phyloP scores from a whole-genome alignment of 2,888 invertebrate genomes.

The Drosophila testacea region DNA sequence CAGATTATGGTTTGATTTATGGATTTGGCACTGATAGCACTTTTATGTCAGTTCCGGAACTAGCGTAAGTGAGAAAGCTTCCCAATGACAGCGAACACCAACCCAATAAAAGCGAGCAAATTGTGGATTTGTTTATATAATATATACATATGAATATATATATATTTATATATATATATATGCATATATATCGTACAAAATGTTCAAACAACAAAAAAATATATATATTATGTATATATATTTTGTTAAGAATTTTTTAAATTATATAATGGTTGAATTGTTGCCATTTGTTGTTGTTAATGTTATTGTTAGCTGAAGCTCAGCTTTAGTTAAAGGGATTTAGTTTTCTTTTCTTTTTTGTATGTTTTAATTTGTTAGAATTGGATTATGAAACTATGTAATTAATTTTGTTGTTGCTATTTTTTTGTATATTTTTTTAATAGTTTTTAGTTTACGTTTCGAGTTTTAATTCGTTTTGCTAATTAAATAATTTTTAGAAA shows the following conservation, averaged over 20 bases:
- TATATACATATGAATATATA: constrained; percentile 25
- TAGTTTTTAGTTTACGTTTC: constrained; percentile 30
- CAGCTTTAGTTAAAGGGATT: constrained; percentile 25
- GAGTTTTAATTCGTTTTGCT: constrained; percentile 47
- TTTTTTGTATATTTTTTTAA: constrained; percentile 16
- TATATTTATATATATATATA: constrained; percentile 30
- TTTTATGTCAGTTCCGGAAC: neutral
- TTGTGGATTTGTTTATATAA: constrained; percentile 39
- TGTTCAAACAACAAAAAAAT: constrained; percentile 48
- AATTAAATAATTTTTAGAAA: constrained; percentile 54
- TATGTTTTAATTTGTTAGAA: constrained; percentile 16
- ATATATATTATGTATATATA: constrained; percentile 49
- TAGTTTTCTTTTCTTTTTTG: neutral
- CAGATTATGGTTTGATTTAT: too few relatives aligned
- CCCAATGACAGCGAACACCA: neutral
- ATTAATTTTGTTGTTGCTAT: constrained; percentile 39
- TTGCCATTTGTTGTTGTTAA: constrained; percentile 23
- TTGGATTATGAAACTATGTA: constrained; percentile 50
- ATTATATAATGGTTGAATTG: constrained; percentile 42
- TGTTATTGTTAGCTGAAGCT: constrained; percentile 26
- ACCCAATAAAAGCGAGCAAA: constrained; percentile 18
- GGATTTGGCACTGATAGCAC: too few relatives aligned
- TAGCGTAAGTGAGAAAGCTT: neutral
- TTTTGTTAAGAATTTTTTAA: constrained; percentile 43
- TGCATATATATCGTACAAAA: constrained; percentile 50